Percentiles rank a stretch among this genome's conserved stretches.
Evolutionary conservation across 2,113 vertebrate genomes (phyloP).

Genomic region (Myrmophylax atrothorax): DNA sequence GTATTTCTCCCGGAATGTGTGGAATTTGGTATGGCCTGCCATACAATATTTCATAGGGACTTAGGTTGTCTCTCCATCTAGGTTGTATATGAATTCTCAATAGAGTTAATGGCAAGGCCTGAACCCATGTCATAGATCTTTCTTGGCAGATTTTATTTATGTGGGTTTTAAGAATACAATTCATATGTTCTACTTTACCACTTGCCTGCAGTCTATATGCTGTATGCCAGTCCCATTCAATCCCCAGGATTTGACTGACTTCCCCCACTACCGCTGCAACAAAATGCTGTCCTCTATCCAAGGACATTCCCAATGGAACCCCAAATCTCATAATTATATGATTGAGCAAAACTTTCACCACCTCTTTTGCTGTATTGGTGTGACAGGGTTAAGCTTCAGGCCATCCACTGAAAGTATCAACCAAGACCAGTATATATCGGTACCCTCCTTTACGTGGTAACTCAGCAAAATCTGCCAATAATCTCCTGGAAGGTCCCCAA

Average conservation of each 20-base stretch:
- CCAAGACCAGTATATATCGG: no score
- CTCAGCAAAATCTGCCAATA: not conserved
- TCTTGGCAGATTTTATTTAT: not conserved
- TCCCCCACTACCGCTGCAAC: not conserved
- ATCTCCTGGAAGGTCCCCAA: not conserved
- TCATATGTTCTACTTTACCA: not conserved
- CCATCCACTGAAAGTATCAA: no score
- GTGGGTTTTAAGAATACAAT: not conserved
- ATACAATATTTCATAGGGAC: not conserved
- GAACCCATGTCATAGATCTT: not conserved
- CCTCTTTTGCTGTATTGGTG: not conserved
- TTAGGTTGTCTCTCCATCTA: not conserved
- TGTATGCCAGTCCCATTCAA: not conserved
- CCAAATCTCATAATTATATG: no score
- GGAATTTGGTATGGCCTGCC: not conserved
- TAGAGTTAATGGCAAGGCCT: not conserved
- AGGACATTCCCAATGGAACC: not conserved
- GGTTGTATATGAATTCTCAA: not conserved
- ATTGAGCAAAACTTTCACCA: not conserved
- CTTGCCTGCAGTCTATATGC: not conserved
- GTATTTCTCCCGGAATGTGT: not conserved
- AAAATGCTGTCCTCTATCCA: not conserved
- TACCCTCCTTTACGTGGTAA: no score
- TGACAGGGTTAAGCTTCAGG: not conserved
- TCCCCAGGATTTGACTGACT: not conserved